These are phyloP conservation scores for Xanthia togata DNA, from an alignment of 2,888 invertebrate species.

Conservation along the genomic window DNA sequence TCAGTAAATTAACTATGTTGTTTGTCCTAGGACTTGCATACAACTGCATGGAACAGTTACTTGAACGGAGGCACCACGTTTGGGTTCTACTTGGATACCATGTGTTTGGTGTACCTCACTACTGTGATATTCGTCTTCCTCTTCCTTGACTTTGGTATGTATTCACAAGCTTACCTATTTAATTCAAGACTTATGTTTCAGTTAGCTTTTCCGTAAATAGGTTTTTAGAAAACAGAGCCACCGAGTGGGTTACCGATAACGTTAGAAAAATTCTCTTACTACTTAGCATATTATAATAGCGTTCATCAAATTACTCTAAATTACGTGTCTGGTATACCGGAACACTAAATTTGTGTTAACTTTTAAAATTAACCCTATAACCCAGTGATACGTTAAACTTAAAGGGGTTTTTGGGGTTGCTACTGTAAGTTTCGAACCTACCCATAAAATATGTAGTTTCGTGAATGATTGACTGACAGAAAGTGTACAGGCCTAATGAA, in stretches of 20 bases:
- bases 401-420: background rate
- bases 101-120: slow-evolving; percentile 92
- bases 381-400: background rate
- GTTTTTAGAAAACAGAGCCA: background rate
- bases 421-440: background rate
- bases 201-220: background rate
- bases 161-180: background rate
- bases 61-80: slow-evolving; percentile 91
- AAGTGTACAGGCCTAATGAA: background rate
- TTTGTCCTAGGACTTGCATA: slow-evolving; percentile 90
- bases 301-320: slow-evolving; percentile 5
- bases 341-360: background rate
- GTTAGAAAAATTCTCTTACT: background rate
- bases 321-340: background rate
- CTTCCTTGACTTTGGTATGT: slow-evolving; percentile 85
- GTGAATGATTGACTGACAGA: background rate
- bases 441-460: background rate
- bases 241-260: background rate
- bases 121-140: slow-evolving; percentile 92
- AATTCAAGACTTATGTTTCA: background rate
- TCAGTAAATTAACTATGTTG: background rate
- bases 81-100: slow-evolving; percentile 92
- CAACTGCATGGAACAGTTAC: slow-evolving; percentile 92
- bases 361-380: background rate
- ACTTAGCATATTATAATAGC: slow-evolving; percentile 4